Conservation (phyloP, 2,797 vertebrate species). For the Otolemur crassicaudatus region DNA sequence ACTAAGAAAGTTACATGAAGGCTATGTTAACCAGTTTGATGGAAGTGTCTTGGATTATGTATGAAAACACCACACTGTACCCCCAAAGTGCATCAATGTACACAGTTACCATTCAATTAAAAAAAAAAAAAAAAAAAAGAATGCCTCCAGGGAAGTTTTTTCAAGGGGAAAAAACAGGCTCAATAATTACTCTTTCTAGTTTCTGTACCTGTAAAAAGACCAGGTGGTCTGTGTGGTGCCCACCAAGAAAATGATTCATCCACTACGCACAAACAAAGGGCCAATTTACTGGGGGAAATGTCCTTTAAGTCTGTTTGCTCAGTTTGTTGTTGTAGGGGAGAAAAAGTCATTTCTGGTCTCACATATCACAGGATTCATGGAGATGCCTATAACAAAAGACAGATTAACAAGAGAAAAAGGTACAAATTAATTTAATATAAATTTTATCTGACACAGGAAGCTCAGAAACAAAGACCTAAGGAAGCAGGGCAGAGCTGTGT, state of each 20-base stretch:
- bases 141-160: background rate
- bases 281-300: rapidly evolving
- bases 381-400: background rate
- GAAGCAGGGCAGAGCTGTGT: background rate
- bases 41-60: no score
- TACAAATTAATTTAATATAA: background rate
- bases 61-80: no score
- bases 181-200: background rate
- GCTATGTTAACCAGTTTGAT: no score
- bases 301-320: background rate
- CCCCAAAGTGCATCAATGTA: no score
- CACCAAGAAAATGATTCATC: background rate
- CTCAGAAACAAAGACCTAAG: background rate
- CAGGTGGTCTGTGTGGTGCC: background rate
- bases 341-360: background rate
- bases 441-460: background rate
- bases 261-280: background rate
- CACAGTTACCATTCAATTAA: no score
- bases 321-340: background rate
- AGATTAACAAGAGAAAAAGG: background rate
- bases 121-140: no score
- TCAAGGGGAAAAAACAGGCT: background rate
- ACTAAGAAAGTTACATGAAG: no score
- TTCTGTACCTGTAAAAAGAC: background rate
- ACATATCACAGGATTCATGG: background rate